Evolutionary conservation across 2,888 invertebrate species (phyloP), one percentile per base, ranked within the genome.

Genomic region (Argyresthia albistria): DNA sequence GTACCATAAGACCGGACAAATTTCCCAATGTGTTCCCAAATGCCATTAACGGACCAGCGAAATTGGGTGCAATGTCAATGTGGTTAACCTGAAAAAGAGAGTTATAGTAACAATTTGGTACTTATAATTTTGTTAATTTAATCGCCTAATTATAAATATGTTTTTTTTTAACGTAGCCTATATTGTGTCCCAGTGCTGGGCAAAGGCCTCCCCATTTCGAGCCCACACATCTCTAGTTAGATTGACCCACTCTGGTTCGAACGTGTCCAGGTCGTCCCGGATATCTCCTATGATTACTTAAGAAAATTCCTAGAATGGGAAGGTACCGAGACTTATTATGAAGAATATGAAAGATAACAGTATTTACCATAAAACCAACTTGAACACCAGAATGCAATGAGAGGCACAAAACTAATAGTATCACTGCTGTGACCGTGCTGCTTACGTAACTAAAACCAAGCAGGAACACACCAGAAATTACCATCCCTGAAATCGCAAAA

Each of bases 61-160:
- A 94, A 66, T 93, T 93, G 0, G 95, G 94, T 4, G 95, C 91
- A 56, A 95, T 78, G 69, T 95, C 95, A 53, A 95, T 92, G 55
- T 93, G 93, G 69, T 94, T 95, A 4, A 90, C 90, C 83, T 91
- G 88, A 42, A 69, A 67, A 12, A 15, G 4, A 45, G 14, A 45
- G n/a, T n/a, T n/a, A n/a, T n/a, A 10, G 14, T 12, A 15, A 8
- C 9, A 46, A 25, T n/a, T n/a, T n/a, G n/a, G n/a, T n/a, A n/a
- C n/a, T n/a, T n/a, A n/a, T n/a, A 25, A 25, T 25, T 4, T 25
- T 25, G 25, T 25, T 25, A 25, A 25, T 25, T 25, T 25, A 39
- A 1, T 39, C 7, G n/a, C 39, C 11, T 39, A 11, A n/a, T n/a
- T n/a, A n/a, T n/a, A n/a, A n/a, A n/a, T 39, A 39, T 39, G 39